Evolutionary conservation across 2,888 invertebrate genomes (phyloP), one percentile per base, ranked within the genome.

Genomic region (Imbricaverruca yamaguchii): DNA sequence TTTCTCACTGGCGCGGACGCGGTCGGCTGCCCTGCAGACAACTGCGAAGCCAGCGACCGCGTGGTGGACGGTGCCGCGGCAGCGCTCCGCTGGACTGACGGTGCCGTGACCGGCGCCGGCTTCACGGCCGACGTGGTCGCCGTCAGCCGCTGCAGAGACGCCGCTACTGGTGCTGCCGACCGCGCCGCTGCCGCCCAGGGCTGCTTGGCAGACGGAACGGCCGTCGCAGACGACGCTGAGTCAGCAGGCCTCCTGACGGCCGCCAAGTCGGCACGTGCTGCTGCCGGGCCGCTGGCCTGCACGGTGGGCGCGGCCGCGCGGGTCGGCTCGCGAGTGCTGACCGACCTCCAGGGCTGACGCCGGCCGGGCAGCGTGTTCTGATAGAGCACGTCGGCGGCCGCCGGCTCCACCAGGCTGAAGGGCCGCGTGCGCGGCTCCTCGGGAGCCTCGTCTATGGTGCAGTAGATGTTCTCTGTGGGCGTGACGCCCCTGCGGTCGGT

Each of bases 401-500:
- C 74, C 39, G 74, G 53, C 74, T 74, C 74, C 53, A 53, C 18
- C 74, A 74, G 13, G 53, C 74, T 74, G 39, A 6, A 4, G 13
- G 74, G 74, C 53, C 74, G 74, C 39, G 39, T 39, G 9, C 23
- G 53, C 18, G 23, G 74, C 53, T 74, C 74, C 53, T 74, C 74
- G 18, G 74, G 74, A 18, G 53, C 53, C 74, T 74, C 74, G 74
- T 74, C 74, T 7, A 74, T 74, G 53, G 74, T 74, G 53, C 74
- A 74, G 74, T 74, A 74, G 53, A 74, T 13, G 74, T 74, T 74
- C 15, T 74, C 74, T 1, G 74, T 74, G 9, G 74, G 74, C 18
- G 25, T 23, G 39, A 39, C 53, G 69, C 69, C 69, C 53, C 15
- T 12, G 53, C 53, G 18, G 15, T 53, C 74, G 53, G 53, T 8